These are phyloP conservation scores for Chamaea fasciata DNA, from an alignment of 2,113 vertebrate species.

Conservation along the genomic window DNA sequence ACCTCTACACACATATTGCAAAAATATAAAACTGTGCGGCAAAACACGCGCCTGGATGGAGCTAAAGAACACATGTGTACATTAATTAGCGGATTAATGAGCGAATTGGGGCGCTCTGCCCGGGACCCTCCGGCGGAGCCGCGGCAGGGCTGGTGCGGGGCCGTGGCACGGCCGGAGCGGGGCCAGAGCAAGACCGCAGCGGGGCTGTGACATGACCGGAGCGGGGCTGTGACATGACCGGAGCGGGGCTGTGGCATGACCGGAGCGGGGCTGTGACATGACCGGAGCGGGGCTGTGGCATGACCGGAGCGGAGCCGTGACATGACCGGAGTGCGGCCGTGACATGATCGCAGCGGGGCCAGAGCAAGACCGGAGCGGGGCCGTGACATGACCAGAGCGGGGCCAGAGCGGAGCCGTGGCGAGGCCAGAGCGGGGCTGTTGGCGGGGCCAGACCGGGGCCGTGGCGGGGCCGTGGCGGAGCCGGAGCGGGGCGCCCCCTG, in stretches of 20 bases:
- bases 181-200: too few relatives aligned
- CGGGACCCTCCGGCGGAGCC: not conserved
- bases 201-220: too few relatives aligned
- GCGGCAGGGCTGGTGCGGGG: not conserved
- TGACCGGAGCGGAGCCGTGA: too few relatives aligned
- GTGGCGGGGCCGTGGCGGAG: not conserved
- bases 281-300: not conserved
- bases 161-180: too few relatives aligned
- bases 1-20: rapidly evolving
- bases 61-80: rapidly evolving
- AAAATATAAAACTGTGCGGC: not conserved
- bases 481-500: not conserved
- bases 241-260: not conserved
- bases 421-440: too few relatives aligned
- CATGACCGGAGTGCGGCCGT: not conserved
- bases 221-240: not conserved
- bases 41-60: not conserved
- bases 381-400: too few relatives aligned
- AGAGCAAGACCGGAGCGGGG: too few relatives aligned
- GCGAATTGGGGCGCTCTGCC: not conserved
- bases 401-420: not conserved
- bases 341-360: too few relatives aligned
- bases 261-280: too few relatives aligned
- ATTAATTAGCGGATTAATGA: not conserved
- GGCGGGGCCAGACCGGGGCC: not conserved